phyloP scores from a whole-genome alignment of 2,888 invertebrate species.

The Eledona agricola region DNA sequence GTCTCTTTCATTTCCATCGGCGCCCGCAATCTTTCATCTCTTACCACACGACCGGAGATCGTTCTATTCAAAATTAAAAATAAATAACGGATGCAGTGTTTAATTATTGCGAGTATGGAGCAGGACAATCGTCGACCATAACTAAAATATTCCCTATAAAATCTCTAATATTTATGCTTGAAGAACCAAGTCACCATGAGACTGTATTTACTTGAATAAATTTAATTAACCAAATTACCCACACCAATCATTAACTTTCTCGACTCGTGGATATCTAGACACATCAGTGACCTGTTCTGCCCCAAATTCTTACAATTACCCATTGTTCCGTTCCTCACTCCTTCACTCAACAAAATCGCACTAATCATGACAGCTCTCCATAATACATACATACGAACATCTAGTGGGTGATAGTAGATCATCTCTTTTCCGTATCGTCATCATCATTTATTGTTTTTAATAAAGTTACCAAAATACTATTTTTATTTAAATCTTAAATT shows the following conservation, averaged over 20 bases:
- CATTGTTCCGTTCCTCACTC: not conserved
- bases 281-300: slow-evolving; percentile 22
- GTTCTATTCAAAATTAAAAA: slow-evolving; percentile 50
- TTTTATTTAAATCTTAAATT: too few relatives aligned
- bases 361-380: too few relatives aligned
- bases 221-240: slow-evolving; percentile 42
- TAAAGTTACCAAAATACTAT: too few relatives aligned
- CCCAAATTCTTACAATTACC: not conserved
- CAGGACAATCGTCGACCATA: slow-evolving; percentile 57
- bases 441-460: too few relatives aligned
- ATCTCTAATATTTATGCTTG: slow-evolving; percentile 56
- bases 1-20: slow-evolving; percentile 42
- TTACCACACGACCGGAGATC: slow-evolving; percentile 34
- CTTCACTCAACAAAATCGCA: too few relatives aligned
- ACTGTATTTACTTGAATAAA: slow-evolving; percentile 48
- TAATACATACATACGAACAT: too few relatives aligned
- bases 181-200: slow-evolving; percentile 54
- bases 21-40: slow-evolving; percentile 11
- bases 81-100: slow-evolving; percentile 57
- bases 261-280: slow-evolving; percentile 12
- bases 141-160: slow-evolving; percentile 59
- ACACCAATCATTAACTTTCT: slow-evolving; percentile 35
- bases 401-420: too few relatives aligned
- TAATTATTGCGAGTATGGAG: slow-evolving; percentile 57
- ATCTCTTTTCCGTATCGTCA: too few relatives aligned